Evolutionary conservation across 2,797 vertebrate species (phyloP), one percentile per base, ranked within the genome.

Genomic region (Tapirus indicus): DNA sequence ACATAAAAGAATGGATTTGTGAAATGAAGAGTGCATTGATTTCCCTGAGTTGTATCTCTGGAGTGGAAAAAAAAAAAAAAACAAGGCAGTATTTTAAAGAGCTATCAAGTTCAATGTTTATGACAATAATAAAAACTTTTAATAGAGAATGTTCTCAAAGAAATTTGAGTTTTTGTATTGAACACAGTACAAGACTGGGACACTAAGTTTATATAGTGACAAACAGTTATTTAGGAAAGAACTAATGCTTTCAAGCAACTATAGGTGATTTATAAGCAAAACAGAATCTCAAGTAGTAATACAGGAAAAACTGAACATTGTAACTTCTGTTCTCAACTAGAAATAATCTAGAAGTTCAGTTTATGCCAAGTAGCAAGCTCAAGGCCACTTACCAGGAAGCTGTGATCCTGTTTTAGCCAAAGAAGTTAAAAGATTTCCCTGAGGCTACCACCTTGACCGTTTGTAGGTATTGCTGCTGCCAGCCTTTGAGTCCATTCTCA

Each of bases 71-170:
- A 62, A 72, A 72, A 60, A 82, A 62, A 72, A 72, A 54, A 86
- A 78, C 10, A n/a, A 84, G n/a, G 79, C 35, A 60, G 23, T 92
- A 93, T 98, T 97, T 96, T 82, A 94, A 95, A 88, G 88, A 96
- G 38, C 96, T 96, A 95, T 77, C 44, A 97, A 95, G 92, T 86
- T 93, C 93, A 72, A 21, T 68, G 74, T 95, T 97, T 0, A 62
- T 52, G 64, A 96, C 91, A 92, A 97, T 96, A 95, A 96, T 97
- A 95, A 75, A 90, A 87, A 66, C 20, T 97, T 97, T 78, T 62
- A 88, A 78, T 95, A 93, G 72, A 47, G 17, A 88, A 2, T 69
- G 66, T 71, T 96, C 75, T 62, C 71, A 95, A 85, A 96, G 91
- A 93, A 68, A 96, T 79, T 92, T 90, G 94, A 94, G 78, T 20